Conservation (phyloP, 2,113 vertebrate genomes). For the Lophius piscatorius region DNA sequence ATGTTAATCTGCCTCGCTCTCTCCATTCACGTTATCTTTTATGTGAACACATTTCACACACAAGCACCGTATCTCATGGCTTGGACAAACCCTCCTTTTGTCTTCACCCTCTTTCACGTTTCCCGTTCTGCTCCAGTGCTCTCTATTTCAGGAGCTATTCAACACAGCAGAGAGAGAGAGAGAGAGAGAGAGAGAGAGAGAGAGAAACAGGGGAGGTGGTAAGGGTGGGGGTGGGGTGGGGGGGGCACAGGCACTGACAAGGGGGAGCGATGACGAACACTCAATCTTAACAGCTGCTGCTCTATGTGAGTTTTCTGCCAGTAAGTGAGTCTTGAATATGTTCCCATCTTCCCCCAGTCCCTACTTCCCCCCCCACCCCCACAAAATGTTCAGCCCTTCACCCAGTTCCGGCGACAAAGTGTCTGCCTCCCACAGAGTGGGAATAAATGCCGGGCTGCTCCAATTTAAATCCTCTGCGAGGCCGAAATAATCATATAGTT, state of each 20-base stretch:
- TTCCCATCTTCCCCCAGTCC: slow-evolving; percentile 30
- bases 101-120: slow-evolving; percentile 44
- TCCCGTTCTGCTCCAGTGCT: slow-evolving; percentile 37
- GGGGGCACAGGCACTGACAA: not conserved
- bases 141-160: slow-evolving; percentile 69
- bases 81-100: slow-evolving; percentile 29
- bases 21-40: slow-evolving; percentile 43
- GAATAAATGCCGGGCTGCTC: not conserved
- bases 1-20: not conserved
- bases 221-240: not conserved
- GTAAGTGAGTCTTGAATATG: slow-evolving; percentile 54
- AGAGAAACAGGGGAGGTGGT: not conserved
- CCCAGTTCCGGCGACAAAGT: slow-evolving; percentile 33
- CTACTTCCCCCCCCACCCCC: slow-evolving; percentile 1
- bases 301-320: slow-evolving; percentile 55
- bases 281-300: slow-evolving; percentile 67
- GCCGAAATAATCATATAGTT: not conserved
- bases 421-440: slow-evolving; percentile 12
- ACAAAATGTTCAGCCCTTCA: slow-evolving; percentile 35
- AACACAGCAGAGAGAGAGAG: slow-evolving; percentile 38
- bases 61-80: slow-evolving; percentile 46
- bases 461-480: slow-evolving; percentile 2
- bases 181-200: not conserved
- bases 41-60: slow-evolving; percentile 36
- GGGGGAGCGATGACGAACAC: slow-evolving; percentile 54